phyloP scores from a whole-genome alignment of 2,797 vertebrate species.

The Anas bahamensis region DNA sequence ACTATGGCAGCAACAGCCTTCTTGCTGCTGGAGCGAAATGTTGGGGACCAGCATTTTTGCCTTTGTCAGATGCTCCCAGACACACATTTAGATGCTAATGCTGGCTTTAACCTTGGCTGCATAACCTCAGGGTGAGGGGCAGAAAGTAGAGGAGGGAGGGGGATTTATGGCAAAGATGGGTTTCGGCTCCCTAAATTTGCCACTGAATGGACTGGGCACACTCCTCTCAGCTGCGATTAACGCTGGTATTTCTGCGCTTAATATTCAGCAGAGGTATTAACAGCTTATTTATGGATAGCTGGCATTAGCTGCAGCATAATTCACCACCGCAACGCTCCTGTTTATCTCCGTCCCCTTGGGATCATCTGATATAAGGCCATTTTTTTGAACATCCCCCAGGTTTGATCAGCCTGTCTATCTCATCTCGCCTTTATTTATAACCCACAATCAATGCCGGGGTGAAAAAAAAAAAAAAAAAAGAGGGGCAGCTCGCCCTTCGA shows the following conservation, averaged over 20 bases:
- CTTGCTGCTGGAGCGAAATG: slow-evolving; percentile 22
- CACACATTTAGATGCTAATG: slow-evolving; percentile 43
- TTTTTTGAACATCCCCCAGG: neutral
- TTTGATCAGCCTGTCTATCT: neutral
- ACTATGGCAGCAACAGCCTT: slow-evolving; percentile 67
- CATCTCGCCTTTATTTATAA: neutral
- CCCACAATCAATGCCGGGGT: neutral
- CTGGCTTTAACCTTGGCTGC: slow-evolving; percentile 46
- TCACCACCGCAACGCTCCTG: neutral
- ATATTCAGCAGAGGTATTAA: slow-evolving; percentile 30
- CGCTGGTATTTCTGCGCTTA: neutral
- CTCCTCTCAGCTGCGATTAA: slow-evolving; percentile 6
- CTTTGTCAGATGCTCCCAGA: slow-evolving; percentile 33
- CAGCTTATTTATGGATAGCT: slow-evolving; percentile 43
- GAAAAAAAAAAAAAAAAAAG: neutral
- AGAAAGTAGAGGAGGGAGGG: neutral
- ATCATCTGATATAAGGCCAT: neutral
- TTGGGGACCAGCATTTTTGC: slow-evolving; percentile 9
- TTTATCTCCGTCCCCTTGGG: slow-evolving; percentile 2
- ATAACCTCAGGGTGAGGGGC: slow-evolving; percentile 30
- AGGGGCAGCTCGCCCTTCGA: neutral
- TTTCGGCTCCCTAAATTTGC: slow-evolving; percentile 15
- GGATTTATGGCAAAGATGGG: neutral
- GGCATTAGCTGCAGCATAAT: slow-evolving; percentile 35
- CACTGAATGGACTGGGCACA: neutral